Conservation (phyloP, 2,888 invertebrate species). For the Bimastos eiseni region DNA sequence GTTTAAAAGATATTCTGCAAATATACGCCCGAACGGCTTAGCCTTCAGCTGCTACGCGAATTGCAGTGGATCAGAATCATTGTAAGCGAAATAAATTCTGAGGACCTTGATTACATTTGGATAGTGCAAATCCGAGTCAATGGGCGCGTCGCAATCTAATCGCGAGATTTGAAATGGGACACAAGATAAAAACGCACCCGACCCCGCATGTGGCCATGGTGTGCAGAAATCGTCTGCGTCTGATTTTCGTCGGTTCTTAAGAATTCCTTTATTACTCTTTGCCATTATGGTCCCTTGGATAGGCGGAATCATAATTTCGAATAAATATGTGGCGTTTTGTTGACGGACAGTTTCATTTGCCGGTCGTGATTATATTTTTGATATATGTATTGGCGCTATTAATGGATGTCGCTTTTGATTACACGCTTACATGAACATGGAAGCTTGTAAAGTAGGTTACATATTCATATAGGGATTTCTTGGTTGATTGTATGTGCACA, state of each 20-base stretch:
- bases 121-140: background rate
- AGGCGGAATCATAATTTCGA: background rate
- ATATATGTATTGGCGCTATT: conserved; percentile 13
- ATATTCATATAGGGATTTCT: background rate
- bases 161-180: background rate
- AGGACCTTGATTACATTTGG: background rate
- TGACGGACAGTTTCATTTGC: conserved; percentile 13
- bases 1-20: background rate
- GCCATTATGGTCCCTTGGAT: background rate
- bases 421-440: background rate
- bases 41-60: background rate
- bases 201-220: background rate
- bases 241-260: background rate
- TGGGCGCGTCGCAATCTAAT: background rate
- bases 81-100: background rate
- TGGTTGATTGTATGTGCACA: background rate
- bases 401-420: conserved; percentile 13
- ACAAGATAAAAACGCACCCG: background rate
- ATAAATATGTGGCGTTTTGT: conserved; percentile 13
- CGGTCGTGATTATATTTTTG: conserved; percentile 13
- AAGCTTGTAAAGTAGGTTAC: conserved; percentile 13
- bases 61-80: background rate
- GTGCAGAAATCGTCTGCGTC: background rate
- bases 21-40: background rate
- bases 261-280: background rate